Evolutionary conservation across 2,797 vertebrate genomes (phyloP).

Genomic region (Ctenopoma kingsleyae): DNA sequence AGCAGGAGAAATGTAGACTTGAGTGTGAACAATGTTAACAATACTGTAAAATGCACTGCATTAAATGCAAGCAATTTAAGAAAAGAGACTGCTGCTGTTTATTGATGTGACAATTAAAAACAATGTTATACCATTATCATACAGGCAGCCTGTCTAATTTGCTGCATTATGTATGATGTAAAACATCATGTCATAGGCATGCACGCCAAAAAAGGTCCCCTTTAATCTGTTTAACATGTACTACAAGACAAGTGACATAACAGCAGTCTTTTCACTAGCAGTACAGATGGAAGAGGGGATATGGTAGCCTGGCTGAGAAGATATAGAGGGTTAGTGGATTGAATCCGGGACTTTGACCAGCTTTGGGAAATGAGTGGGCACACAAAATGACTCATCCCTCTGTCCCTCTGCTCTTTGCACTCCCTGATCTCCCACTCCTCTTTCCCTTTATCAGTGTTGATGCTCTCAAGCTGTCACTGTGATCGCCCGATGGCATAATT

Average conservation of each 20-base stretch:
- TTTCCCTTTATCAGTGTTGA: slow-evolving; percentile 60
- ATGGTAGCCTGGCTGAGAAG: slow-evolving; percentile 20
- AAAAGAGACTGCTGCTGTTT: slow-evolving; percentile 53
- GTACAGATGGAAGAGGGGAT: slow-evolving; percentile 27
- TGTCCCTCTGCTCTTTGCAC: slow-evolving; percentile 55
- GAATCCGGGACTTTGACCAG: slow-evolving; percentile 61
- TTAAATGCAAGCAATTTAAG: slow-evolving; percentile 53
- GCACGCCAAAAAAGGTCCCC: slow-evolving; percentile 8
- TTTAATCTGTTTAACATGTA: slow-evolving; percentile 33
- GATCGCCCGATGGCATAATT: slow-evolving; percentile 73
- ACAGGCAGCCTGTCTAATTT: slow-evolving; percentile 13
- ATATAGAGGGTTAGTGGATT: slow-evolving; percentile 45
- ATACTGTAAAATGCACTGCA: slow-evolving; percentile 40
- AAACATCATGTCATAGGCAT: not conserved
- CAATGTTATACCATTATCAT: not conserved
- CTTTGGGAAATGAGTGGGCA: slow-evolving; percentile 54
- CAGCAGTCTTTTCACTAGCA: slow-evolving; percentile 25
- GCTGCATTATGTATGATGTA: too few species aligned
- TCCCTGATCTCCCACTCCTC: slow-evolving; percentile 48
- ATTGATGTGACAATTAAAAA: slow-evolving; percentile 5
- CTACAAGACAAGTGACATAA: slow-evolving; percentile 14
- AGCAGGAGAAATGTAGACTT: slow-evolving; percentile 48
- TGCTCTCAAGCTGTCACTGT: slow-evolving; percentile 80
- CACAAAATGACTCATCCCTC: slow-evolving; percentile 65
- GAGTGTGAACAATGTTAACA: slow-evolving; percentile 57